Base-by-base conservation (phyloP, 2,888 invertebrate genomes). In the Stenodera caucasica region DNA sequence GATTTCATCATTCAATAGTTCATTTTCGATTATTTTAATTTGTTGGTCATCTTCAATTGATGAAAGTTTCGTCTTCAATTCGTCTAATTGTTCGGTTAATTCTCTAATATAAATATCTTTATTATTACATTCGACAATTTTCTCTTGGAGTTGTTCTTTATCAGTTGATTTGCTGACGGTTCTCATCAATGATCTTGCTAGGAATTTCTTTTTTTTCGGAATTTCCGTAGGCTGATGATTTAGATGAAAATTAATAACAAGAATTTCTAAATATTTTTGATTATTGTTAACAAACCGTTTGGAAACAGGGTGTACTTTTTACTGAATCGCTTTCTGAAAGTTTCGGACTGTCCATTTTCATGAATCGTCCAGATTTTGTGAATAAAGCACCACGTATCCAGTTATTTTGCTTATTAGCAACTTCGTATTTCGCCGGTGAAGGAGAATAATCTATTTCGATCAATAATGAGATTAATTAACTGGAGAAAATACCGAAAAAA, bases 391-490 rank as follows among this genome's bases (percentile, higher is more conserved):
- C 78, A 70, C 79, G 79, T 8, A 80, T 71, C 45, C 45, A 45
- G 67, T 81, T 82, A 18, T 65, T 73, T 51, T 81, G 81, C 57
- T 78, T 75, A 21, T 12, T 18, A 64, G 81, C 81, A 5, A 84
- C 81, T 69, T 84, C 82, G 63, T 84, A 84, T 3, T 82, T 76
- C 33, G 84, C 82, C 35, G 84, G 84, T 26, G 84, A 82, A 33
- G 84, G 84, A 29, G 80, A 82, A 62, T 79, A 78, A 67, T 78
- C 84, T 84, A 58, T 14, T 59, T 62, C 60, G 49, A 57, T 37
- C 6, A 12, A 51, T 45, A 53, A 57, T 52, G 23, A 37, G 23
- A 8, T 37, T n/a, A 37, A 14, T 53, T 58, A 57, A 51, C 12
- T n/a, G 4, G 15, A 49, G 53, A 55, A 60, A 57, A 50, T 53